phyloP scores from a whole-genome alignment of 2,113 vertebrate species.

The Grantiella picta region DNA sequence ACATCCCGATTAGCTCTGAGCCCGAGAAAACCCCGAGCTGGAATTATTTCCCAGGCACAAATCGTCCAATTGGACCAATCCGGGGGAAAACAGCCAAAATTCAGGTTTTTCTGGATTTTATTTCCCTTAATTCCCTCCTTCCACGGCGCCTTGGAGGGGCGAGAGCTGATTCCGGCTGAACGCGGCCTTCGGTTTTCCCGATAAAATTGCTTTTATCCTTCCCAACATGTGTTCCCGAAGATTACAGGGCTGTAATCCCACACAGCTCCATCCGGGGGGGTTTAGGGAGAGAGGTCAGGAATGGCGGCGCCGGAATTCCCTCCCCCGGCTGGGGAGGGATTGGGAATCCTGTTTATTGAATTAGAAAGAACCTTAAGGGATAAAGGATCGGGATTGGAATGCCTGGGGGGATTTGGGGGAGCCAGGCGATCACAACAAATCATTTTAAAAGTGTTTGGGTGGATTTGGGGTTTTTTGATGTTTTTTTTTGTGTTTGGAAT shows the following conservation, averaged over 20 bases:
- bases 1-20: slow-evolving; percentile 74
- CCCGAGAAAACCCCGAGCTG: slow-evolving; percentile 27
- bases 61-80: background rate
- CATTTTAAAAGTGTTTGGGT: slow-evolving; percentile 18
- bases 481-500: too few relatives aligned
- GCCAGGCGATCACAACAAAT: slow-evolving; percentile 78
- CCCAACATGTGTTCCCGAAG: slow-evolving; percentile 85
- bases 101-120: background rate
- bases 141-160: background rate
- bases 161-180: slow-evolving; percentile 63
- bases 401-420: slow-evolving; percentile 70
- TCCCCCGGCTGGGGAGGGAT: slow-evolving; percentile 68
- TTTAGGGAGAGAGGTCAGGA: slow-evolving; percentile 72
- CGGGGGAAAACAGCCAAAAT: background rate
- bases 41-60: slow-evolving; percentile 20
- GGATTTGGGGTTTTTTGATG: background rate
- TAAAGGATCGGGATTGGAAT: slow-evolving; percentile 82
- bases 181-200: slow-evolving; percentile 81
- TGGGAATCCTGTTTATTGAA: slow-evolving; percentile 85
- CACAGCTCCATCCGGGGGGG: slow-evolving; percentile 72
- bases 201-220: slow-evolving; percentile 92
- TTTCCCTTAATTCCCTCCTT: background rate
- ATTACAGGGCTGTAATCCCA: slow-evolving; percentile 85
- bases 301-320: slow-evolving; percentile 66
- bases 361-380: slow-evolving; percentile 88